These are phyloP conservation scores for Wiebesia pumilae DNA, from an alignment of 1,140 invertebrate species.

Conservation along the genomic window DNA sequence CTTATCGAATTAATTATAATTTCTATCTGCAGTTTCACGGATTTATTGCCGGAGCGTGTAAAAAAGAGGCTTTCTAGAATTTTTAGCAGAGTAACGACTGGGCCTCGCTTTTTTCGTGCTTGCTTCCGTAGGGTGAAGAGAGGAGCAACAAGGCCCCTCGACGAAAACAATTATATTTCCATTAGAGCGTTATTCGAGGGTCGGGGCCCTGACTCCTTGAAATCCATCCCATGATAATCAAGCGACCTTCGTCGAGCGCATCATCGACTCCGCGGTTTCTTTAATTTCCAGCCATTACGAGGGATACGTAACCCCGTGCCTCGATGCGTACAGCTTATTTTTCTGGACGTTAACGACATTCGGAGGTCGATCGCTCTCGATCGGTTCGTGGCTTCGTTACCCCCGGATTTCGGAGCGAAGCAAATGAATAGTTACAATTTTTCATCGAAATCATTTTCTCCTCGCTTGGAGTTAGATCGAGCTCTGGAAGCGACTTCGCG, in stretches of 20 bases:
- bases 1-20: conserved; percentile 46
- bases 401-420: not conserved
- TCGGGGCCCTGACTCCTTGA: conserved; percentile 57
- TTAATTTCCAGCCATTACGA: conserved; percentile 62
- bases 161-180: conserved; percentile 65
- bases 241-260: conserved; percentile 44
- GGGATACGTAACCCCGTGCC: too few relatives aligned
- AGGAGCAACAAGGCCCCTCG: not conserved
- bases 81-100: too few relatives aligned
- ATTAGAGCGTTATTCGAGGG: conserved; percentile 52
- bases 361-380: conserved; percentile 42
- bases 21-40: not conserved
- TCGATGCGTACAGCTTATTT: too few relatives aligned
- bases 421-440: conserved; percentile 41
- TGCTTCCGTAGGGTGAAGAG: too few relatives aligned
- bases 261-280: conserved; percentile 62
- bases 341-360: not conserved
- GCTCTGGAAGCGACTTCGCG: not conserved
- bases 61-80: not conserved
- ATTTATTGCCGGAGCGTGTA: not conserved
- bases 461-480: conserved; percentile 40
- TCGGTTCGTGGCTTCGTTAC: not conserved
- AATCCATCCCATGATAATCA: conserved; percentile 63
- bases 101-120: not conserved
- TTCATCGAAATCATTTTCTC: conserved; percentile 47